A percentile compares a stretch with the other conserved stretches of the same genome.
Conservation (phyloP, 1,140 invertebrate genomes). For the Apolygus lucorum region DNA sequence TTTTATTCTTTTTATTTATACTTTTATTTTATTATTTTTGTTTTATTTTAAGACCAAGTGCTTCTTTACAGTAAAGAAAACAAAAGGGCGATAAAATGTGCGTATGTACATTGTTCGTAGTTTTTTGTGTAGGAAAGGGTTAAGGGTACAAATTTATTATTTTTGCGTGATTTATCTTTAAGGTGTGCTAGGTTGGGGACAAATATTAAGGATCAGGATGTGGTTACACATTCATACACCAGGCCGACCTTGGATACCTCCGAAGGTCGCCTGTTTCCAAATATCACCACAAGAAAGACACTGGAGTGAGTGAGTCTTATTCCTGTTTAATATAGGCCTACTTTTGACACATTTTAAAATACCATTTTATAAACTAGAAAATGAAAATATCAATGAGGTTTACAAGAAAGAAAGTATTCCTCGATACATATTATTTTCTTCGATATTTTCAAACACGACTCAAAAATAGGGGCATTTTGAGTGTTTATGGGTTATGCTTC, state of each 20-base stretch:
- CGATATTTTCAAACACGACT: no score
- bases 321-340: slow-evolving; percentile 32
- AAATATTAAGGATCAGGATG: neutral
- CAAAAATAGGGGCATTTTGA: no score
- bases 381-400: slow-evolving; percentile 3
- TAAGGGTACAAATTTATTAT: neutral
- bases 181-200: neutral
- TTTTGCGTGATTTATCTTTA: neutral
- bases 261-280: slow-evolving; percentile 1
- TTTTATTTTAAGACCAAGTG: neutral
- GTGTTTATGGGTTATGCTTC: no score
- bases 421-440: no score
- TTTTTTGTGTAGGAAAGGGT: neutral
- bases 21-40: neutral
- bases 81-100: neutral
- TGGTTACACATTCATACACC: slow-evolving; percentile 10
- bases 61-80: neutral
- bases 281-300: slow-evolving; percentile 33
- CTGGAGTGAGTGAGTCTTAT: slow-evolving; percentile 34
- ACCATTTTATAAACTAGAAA: neutral
- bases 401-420: neutral
- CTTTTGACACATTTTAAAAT: slow-evolving; percentile 22
- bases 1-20: neutral
- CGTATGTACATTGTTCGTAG: neutral
- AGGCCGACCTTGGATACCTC: neutral